Conservation (phyloP, 1,140 invertebrate species). For the Drosophila eugracilis region DNA sequence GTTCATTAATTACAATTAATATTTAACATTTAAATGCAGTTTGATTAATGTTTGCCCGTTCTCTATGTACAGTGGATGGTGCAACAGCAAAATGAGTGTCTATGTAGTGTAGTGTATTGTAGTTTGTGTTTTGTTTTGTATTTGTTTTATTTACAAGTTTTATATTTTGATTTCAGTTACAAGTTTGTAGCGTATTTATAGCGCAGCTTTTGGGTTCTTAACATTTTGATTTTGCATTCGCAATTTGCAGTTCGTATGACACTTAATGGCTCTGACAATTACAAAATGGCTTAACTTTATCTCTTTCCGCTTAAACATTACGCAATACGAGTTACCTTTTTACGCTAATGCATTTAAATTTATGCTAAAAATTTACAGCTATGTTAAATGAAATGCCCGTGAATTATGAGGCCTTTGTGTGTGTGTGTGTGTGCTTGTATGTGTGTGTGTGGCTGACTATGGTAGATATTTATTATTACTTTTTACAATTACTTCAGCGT, state of each 20-base stretch:
- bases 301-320: conserved; percentile 12
- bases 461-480: conserved; percentile 73
- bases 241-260: conserved; percentile 13
- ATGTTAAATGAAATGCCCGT: conserved; percentile 76
- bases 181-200: conserved; percentile 60
- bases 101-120: too few relatives aligned
- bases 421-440: conserved; percentile 16
- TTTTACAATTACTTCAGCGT: conserved; percentile 84
- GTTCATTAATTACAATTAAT: conserved; percentile 70
- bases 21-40: conserved; percentile 77
- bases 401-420: conserved; percentile 55
- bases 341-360: conserved; percentile 76
- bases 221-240: conserved; percentile 35
- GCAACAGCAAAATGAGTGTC: conserved; percentile 41
- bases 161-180: conserved; percentile 76
- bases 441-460: conserved; percentile 33
- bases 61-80: conserved; percentile 70
- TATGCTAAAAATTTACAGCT: conserved; percentile 81
- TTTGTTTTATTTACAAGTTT: conserved; percentile 58
- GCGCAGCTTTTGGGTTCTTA: conserved; percentile 7
- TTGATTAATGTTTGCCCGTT: conserved; percentile 78
- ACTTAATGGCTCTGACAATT: conserved; percentile 46
- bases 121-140: too few relatives aligned
- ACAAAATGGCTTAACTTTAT: conserved; percentile 45
- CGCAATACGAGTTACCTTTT: conserved; percentile 56